Base-by-base conservation (phyloP, 1,140 invertebrate species). In the Eriocheir sinensis region DNA sequence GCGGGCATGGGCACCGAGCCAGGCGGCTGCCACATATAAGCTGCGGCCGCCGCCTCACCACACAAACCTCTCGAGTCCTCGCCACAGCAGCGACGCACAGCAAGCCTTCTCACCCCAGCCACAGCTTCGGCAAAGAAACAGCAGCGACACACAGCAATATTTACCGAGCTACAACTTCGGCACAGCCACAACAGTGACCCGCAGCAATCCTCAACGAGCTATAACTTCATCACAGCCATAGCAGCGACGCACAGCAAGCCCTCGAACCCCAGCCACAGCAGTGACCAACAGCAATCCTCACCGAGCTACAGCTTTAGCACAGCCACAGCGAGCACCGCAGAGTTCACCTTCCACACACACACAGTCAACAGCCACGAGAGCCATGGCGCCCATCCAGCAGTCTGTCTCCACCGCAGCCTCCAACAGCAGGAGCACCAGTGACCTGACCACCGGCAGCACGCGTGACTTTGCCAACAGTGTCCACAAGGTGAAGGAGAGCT, bases 361-460 rank as follows among this genome's bases (percentile, higher is more conserved):
- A n/a, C n/a, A n/a, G n/a, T n/a, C n/a, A n/a, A n/a, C 34, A 36
- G 15, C 36, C n/a, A n/a, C n/a, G n/a, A n/a, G n/a, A n/a, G n/a
- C n/a, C 48, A 90, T 90, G 89, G 89, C 89, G 17, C 89, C 89
- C 34, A 72, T 30, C 34, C 89, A 72, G 9, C 89, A 90, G 30
- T 32, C 44, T 17, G 8, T 48, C 48, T n/a, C 6, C 38, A 2
- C n/a, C 21, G 27, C 27, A 21, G 72, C 34, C 4, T 17, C 8
- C 48, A 90, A n/a, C 44, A n/a, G n/a, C n/a, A n/a, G n/a, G n/a
- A n/a, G n/a, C n/a, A n/a, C n/a, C n/a, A 85, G 81, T 85, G 38
- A 85, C 17, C 34, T 36, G 15, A 32, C 34, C 81, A 85, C 81
- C 0, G 36, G 17, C 21, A 90, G 17, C 32, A 72, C 32, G 30